Base-by-base conservation (phyloP, 2,888 invertebrate genomes). In the Hypolimnas misippus region DNA sequence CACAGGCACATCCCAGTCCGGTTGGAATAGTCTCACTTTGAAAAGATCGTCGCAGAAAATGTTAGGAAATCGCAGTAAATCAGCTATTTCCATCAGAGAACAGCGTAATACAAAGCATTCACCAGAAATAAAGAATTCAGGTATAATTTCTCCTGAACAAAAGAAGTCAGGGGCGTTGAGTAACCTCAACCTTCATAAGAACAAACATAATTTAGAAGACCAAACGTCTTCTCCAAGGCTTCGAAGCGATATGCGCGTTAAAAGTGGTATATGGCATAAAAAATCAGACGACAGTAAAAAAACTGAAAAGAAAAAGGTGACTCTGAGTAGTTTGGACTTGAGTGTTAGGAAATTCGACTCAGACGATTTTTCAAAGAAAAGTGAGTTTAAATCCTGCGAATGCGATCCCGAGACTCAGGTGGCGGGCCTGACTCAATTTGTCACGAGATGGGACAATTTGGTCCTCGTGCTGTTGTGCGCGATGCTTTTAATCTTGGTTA, bases 1-100 rank as follows among this genome's bases (percentile, higher is more conserved):
- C 68, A 10, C 82, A 83, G 83, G 76, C 65, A 68, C 78, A n/a
- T 78, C 65, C 33, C 57, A 68, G 42, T 52, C 25, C 51, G 57
- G 40, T 38, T 58, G 56, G 33, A 70, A 59, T 55, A 65, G 38
- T 62, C 54, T 62, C 21, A 31, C 50, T 21, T 40, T 67, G 8
- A 49, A 57, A 21, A 66, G 53, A 60, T 66, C 71, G 8, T 66
- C 70, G 12, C 62, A 59, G 17, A 70, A 60, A 42, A 60, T 65
- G 10, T 35, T 65, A 3, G 67, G 49, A 31, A 57, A 21, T n/a
- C 66, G 72, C 17, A 73, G 73, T 55, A 74, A 67, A 69, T 73
- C 74, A 1, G 62, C 68, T 4, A 44, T 63, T n/a, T 53, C 67
- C 3, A 50, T 50, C 7, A 54, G 40, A 29, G 62, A 68, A 57